These are phyloP conservation scores for Leuctra nigra DNA, from an alignment of 2,888 invertebrate species.

Conservation along the genomic window DNA sequence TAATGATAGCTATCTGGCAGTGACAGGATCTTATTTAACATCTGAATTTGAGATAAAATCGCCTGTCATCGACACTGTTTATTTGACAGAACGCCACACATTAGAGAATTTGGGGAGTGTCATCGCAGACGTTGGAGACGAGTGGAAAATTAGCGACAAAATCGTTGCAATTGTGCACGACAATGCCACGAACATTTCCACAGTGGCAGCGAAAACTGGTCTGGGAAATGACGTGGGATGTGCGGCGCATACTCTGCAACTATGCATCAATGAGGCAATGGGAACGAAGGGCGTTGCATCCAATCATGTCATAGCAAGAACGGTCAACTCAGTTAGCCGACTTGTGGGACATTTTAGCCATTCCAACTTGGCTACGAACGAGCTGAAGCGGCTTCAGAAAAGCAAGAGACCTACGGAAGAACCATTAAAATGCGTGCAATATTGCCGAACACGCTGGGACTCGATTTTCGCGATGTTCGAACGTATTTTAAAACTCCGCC, in stretches of 20 bases:
- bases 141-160: conserved; percentile 24
- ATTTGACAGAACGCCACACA: conserved; percentile 23
- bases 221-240: conserved; percentile 1
- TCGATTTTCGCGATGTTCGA: neutral
- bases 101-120: conserved; percentile 13
- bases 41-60: conserved; percentile 16
- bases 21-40: conserved; percentile 22
- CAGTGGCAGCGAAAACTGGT: conserved; percentile 6
- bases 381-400: no score
- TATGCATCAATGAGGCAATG: conserved; percentile 3
- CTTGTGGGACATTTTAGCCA: conserved; percentile 24
- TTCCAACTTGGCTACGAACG: conserved; percentile 12
- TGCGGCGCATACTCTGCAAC: conserved; percentile 18
- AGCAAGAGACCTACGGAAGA: neutral
- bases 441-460: neutral
- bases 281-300: neutral
- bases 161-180: conserved; percentile 25
- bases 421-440: neutral
- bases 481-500: neutral
- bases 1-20: conserved; percentile 18
- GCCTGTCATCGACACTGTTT: conserved; percentile 20
- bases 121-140: conserved; percentile 8
- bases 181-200: conserved; percentile 23
- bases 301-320: neutral
- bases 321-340: neutral